A percentile compares a stretch with the other conserved stretches of the same genome.
Evolutionary conservation across 2,113 vertebrate genomes (phyloP).

Genomic region (Siniperca chuatsi): DNA sequence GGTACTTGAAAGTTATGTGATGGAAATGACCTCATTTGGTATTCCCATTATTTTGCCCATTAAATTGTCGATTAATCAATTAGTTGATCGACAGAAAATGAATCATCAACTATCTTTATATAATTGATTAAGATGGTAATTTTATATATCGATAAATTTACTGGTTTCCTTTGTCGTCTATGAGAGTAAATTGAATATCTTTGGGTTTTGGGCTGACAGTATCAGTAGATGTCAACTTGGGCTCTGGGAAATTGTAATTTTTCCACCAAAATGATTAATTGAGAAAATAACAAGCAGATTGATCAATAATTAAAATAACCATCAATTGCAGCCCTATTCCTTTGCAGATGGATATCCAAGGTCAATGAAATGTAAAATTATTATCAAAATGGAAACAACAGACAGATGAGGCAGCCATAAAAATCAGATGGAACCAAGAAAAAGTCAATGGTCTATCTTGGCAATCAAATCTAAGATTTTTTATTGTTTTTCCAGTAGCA

Average conservation of each 20-base stretch:
- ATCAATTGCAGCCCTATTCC: background rate
- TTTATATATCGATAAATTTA: too few relatives aligned
- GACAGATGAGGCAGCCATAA: background rate
- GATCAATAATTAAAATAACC: too few relatives aligned
- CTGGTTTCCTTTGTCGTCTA: background rate
- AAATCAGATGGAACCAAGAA: background rate
- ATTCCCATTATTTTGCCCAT: background rate
- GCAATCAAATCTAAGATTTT: background rate
- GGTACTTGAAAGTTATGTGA: background rate
- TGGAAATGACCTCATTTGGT: background rate
- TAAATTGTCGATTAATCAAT: background rate
- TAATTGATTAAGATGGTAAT: too few relatives aligned
- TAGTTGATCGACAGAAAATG: too few relatives aligned
- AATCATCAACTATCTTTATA: too few relatives aligned
- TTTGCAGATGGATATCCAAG: background rate
- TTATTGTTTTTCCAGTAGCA: background rate
- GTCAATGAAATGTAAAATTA: constrained; percentile 15
- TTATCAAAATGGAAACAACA: constrained; percentile 2
- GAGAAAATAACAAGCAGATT: background rate
- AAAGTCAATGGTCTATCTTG: background rate
- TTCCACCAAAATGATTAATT: too few relatives aligned
- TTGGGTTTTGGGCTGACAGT: background rate
- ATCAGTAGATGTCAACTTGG: too few relatives aligned
- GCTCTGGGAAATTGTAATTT: background rate
- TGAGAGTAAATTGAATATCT: background rate